Conservation (phyloP, 2,113 vertebrate species). For the Pundamilia nyererei region DNA sequence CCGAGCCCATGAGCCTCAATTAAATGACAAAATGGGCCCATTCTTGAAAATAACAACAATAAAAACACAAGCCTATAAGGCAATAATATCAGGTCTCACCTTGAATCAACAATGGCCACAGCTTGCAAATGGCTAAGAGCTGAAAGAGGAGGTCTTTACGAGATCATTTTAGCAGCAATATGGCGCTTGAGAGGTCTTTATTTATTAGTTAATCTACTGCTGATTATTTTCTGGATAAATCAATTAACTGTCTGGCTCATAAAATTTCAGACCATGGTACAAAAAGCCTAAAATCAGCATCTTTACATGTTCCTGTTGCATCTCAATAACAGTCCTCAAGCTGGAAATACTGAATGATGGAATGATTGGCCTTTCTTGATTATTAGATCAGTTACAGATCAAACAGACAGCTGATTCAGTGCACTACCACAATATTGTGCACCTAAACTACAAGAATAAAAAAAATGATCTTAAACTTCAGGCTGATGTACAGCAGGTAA, state of each 20-base stretch:
- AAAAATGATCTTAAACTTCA: neutral
- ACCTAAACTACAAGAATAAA: neutral
- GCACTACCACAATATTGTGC: neutral
- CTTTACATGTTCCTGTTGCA: neutral
- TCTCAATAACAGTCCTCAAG: neutral
- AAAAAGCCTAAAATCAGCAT: neutral
- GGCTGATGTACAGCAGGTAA: conserved; percentile 1
- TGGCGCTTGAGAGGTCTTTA: neutral
- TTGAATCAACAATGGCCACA: conserved; percentile 65
- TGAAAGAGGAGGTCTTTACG: neutral
- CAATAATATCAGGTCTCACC: conserved; percentile 65
- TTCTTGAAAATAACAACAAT: conserved; percentile 75
- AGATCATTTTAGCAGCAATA: neutral
- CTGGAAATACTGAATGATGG: neutral
- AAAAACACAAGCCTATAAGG: conserved; percentile 64
- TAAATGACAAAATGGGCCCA: conserved; percentile 75
- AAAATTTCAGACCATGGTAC: neutral
- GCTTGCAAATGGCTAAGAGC: conserved; percentile 52
- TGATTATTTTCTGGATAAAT: neutral
- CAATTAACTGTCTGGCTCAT: neutral
- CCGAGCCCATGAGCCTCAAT: conserved; percentile 74
- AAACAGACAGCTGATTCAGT: neutral
- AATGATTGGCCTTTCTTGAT: neutral
- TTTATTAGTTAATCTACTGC: neutral
- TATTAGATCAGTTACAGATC: neutral